Base-by-base conservation (phyloP, 2,797 vertebrate genomes). In the Tenualosa thibaudeaui region DNA sequence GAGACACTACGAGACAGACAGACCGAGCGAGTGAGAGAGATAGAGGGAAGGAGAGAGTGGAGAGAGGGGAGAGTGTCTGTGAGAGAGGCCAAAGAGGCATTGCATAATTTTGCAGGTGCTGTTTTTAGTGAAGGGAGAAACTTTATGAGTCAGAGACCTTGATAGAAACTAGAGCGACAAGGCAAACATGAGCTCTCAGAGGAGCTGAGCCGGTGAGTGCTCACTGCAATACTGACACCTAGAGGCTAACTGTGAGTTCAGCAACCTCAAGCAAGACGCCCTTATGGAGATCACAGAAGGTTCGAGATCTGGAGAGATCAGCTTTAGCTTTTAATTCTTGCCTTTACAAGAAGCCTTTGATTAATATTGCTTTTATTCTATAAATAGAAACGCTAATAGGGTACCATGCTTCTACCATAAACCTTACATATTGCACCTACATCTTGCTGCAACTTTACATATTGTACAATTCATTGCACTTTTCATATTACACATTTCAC, bases 91-190 rank as follows among this genome's bases (percentile, higher is more conserved):
- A 78, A 78, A 78, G 40, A 43, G 40, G 37, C 37, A 19, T 78
- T 78, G 40, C 71, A 78, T 78, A 15, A 86, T 88, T 83, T 84
- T 81, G 83, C 84, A 87, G 54, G 86, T 95, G 96, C 94, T 94
- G 96, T 95, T 81, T 46, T 95, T 95, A 78, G 95, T 95, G 85
- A 95, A 96, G 89, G 96, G 96, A 95, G 95, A 95, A 85, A 86
- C 83, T 87, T 87, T 89, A 85, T 89, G 60, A 87, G 60, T 86
- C 86, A 88, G 87, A 82, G 62, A 78, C 71, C 71, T 78, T 78
- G 71, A 78, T 78, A 46, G 71, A 78, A 85, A 50, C 7, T 53
- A 6, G 49, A 83, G 82, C 81, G 81, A 24, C 26, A 60, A 82
- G 82, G 81, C 83, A 88, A 87, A 86, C 71, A 56, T 49, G 51